Evolutionary conservation across 2,888 invertebrate genomes (phyloP).

Genomic region (Alviniconcha strummeri): DNA sequence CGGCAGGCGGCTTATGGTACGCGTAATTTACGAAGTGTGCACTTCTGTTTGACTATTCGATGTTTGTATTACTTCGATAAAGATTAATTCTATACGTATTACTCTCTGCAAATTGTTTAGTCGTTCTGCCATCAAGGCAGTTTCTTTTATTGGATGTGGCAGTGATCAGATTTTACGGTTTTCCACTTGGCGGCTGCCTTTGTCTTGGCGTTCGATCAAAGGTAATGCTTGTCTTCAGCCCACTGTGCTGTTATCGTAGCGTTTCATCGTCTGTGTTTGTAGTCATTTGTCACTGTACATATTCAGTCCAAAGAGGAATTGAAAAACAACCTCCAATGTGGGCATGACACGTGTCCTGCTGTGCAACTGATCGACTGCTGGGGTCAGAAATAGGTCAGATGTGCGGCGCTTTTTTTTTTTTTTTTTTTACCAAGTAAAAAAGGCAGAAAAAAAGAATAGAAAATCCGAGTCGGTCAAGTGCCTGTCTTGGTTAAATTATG

Average conservation of each 20-base stretch:
- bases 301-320: not conserved
- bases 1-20: not conserved
- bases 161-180: not conserved
- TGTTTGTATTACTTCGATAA: not conserved
- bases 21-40: not conserved
- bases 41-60: not conserved
- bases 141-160: not conserved
- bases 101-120: not conserved
- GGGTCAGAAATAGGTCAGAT: not conserved
- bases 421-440: not conserved
- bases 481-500: no score
- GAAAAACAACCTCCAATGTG: not conserved
- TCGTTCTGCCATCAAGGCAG: no score
- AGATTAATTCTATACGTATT: not conserved
- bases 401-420: not conserved
- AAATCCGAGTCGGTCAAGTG: no score
- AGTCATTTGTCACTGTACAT: not conserved
- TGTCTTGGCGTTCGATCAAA: constrained; percentile 24
- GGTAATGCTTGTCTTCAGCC: not conserved
- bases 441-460: not conserved
- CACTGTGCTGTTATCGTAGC: not conserved
- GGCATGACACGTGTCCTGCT: not conserved
- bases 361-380: no score
- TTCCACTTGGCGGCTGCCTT: constrained; percentile 31
- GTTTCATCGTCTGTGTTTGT: not conserved